Evolutionary conservation across 1,140 invertebrate species (phyloP).

Genomic region (Drosophila littoralis): DNA sequence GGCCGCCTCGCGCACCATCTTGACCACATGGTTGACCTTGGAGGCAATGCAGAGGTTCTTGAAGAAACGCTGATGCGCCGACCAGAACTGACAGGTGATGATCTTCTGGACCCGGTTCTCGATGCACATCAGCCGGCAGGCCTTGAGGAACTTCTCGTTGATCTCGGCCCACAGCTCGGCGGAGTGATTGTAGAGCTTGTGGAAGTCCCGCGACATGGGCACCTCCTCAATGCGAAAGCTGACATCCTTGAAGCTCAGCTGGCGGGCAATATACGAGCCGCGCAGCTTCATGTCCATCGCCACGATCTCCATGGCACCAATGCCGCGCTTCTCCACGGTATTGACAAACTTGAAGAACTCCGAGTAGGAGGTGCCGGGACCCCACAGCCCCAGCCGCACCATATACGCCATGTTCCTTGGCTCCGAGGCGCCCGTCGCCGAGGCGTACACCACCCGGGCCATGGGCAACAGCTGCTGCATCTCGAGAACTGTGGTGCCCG

Average conservation of each 20-base stretch:
- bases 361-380: slow-evolving; percentile 96
- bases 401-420: slow-evolving; percentile 99
- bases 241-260: slow-evolving; percentile 98
- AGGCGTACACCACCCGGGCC: slow-evolving; percentile 98
- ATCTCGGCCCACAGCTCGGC: slow-evolving; percentile 96
- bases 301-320: slow-evolving; percentile 99
- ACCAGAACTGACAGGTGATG: slow-evolving; percentile 99
- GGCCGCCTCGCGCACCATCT: slow-evolving; percentile 94
- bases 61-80: slow-evolving; percentile 99
- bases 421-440: slow-evolving; percentile 98
- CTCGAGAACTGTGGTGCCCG: slow-evolving; percentile 96
- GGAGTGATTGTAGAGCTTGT: slow-evolving; percentile 95
- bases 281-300: slow-evolving; percentile 99
- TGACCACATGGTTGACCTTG: slow-evolving; percentile 94
- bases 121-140: slow-evolving; percentile 95
- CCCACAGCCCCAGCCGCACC: slow-evolving; percentile 99
- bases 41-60: slow-evolving; percentile 99
- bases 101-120: slow-evolving; percentile 96
- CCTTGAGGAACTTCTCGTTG: slow-evolving; percentile 97
- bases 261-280: slow-evolving; percentile 99
- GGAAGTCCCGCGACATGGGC: slow-evolving; percentile 92
- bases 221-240: slow-evolving; percentile 99
- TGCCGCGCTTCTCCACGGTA: slow-evolving; percentile 98
- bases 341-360: slow-evolving; percentile 98
- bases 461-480: slow-evolving; percentile 97